Conservation (phyloP, 2,113 vertebrate genomes). For the Caracal caracal region DNA sequence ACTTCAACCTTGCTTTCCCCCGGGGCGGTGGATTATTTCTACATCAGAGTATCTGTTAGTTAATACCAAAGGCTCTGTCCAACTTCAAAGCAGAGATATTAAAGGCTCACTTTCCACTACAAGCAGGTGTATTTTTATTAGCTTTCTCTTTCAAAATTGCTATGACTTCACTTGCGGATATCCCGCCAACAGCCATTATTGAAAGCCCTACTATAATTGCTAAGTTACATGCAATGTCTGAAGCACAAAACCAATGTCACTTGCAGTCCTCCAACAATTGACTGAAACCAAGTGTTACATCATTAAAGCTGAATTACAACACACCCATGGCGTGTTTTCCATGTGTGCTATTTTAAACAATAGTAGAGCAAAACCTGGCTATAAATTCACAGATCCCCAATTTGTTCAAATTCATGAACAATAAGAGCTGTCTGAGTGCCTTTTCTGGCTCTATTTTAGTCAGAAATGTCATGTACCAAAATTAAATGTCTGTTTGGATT, state of each 20-base stretch:
- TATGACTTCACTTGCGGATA: slow-evolving; percentile 89
- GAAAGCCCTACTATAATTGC: slow-evolving; percentile 89
- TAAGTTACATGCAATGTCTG: slow-evolving; percentile 86
- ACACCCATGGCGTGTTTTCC: slow-evolving; percentile 86
- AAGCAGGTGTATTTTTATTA: slow-evolving; percentile 96
- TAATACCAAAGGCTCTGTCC: slow-evolving; percentile 86
- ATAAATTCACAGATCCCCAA: slow-evolving; percentile 88
- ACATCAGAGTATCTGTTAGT: slow-evolving; percentile 87
- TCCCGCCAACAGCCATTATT: slow-evolving; percentile 87
- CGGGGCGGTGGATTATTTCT: slow-evolving; percentile 84
- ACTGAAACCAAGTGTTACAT: slow-evolving; percentile 90
- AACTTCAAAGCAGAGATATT: slow-evolving; percentile 90
- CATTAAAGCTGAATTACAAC: slow-evolving; percentile 88
- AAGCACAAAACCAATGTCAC: slow-evolving; percentile 85
- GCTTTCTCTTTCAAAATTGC: slow-evolving; percentile 88
- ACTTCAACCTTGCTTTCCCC: slow-evolving; percentile 81
- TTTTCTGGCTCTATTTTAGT: slow-evolving; percentile 91
- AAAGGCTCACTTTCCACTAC: slow-evolving; percentile 88
- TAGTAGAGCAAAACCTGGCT: slow-evolving; percentile 85
- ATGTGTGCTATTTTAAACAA: slow-evolving; percentile 90
- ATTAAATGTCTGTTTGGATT: slow-evolving; percentile 89
- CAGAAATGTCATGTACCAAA: slow-evolving; percentile 90
- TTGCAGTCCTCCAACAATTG: slow-evolving; percentile 86
- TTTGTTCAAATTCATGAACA: slow-evolving; percentile 85
- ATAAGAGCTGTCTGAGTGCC: slow-evolving; percentile 83